Conservation (phyloP, 2,888 invertebrate genomes). For the Podotricha telesiphe region DNA sequence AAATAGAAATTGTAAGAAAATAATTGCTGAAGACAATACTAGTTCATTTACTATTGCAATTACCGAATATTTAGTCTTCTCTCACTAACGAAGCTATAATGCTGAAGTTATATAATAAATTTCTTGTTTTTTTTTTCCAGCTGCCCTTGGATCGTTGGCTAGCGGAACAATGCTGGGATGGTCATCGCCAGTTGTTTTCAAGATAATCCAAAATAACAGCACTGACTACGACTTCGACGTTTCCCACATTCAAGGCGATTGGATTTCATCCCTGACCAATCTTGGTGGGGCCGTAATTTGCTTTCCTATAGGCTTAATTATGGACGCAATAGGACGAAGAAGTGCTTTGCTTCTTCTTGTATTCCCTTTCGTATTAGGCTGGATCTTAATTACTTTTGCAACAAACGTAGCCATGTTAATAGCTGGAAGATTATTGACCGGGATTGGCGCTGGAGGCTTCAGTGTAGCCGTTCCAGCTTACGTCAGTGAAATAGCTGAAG, state of each 20-base stretch:
- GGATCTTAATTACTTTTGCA: constrained; percentile 89
- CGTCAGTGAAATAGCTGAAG: constrained; percentile 93
- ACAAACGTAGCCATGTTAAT: constrained; percentile 85
- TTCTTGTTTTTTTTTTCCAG: constrained; percentile 63
- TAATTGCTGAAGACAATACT: too few species aligned
- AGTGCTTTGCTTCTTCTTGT: constrained; percentile 86
- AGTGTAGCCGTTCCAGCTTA: constrained; percentile 93
- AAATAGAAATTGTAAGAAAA: too few species aligned
- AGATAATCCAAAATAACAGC: constrained; percentile 65
- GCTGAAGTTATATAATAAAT: neutral
- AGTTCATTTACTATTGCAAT: neutral
- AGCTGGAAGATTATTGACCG: constrained; percentile 87
- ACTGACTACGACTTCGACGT: constrained; percentile 83
- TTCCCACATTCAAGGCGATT: constrained; percentile 81
- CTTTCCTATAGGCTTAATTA: constrained; percentile 88
- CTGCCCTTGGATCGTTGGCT: constrained; percentile 91
- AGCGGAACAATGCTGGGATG: constrained; percentile 90
- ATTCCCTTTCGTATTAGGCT: constrained; percentile 88
- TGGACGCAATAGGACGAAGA: constrained; percentile 89
- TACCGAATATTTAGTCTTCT: too few species aligned
- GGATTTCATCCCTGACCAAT: constrained; percentile 88
- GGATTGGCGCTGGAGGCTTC: constrained; percentile 90
- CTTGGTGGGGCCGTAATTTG: constrained; percentile 90
- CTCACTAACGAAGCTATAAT: too few species aligned
- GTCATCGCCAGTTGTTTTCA: constrained; percentile 88